phyloP scores from a whole-genome alignment of 2,888 invertebrate species.

The Macaria liturata region DNA sequence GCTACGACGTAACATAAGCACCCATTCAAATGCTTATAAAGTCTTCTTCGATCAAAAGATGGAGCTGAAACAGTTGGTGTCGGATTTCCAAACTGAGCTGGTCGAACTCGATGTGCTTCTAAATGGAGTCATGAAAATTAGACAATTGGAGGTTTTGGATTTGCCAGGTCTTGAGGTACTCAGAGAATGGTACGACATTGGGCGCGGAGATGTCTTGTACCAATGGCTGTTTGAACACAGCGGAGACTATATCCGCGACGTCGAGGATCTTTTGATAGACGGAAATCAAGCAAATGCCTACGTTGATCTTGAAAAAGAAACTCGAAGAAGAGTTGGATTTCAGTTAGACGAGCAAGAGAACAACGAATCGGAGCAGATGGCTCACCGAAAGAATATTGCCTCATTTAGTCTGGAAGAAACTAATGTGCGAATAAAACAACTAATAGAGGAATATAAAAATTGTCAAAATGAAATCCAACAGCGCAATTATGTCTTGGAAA shows the following conservation, averaged over 20 bases:
- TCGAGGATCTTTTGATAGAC: conserved; percentile 28
- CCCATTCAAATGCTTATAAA: conserved; percentile 18
- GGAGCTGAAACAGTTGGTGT: conserved; percentile 40
- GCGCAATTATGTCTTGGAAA: conserved; percentile 25
- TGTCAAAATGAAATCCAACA: conserved; percentile 4
- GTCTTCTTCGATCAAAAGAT: conserved; percentile 47
- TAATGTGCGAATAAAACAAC: conserved; percentile 34
- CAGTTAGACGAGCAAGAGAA: conserved; percentile 45
- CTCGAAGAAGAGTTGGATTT: conserved; percentile 42
- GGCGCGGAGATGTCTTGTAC: conserved; percentile 42
- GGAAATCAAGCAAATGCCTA: conserved; percentile 30
- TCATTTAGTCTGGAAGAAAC: conserved; percentile 45
- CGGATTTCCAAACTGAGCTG: conserved; percentile 44
- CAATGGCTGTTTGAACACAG: conserved; percentile 58
- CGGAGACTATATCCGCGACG: conserved; percentile 29
- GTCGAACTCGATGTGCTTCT: conserved; percentile 48
- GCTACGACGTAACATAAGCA: conserved; percentile 37
- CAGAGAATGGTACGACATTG: conserved; percentile 35
- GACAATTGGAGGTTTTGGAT: conserved; percentile 25
- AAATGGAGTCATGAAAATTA: conserved; percentile 49
- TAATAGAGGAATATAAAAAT: conserved; percentile 33
- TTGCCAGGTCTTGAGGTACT: conserved; percentile 40
- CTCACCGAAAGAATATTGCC: conserved; percentile 27
- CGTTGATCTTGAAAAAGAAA: conserved; percentile 39
- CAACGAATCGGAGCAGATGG: conserved; percentile 15